A percentile compares a stretch with the other conserved stretches of the same genome.
These are phyloP conservation scores for Hydrocynus forskahlii DNA, from an alignment of 2,797 vertebrate genomes.

Conservation along the genomic window DNA sequence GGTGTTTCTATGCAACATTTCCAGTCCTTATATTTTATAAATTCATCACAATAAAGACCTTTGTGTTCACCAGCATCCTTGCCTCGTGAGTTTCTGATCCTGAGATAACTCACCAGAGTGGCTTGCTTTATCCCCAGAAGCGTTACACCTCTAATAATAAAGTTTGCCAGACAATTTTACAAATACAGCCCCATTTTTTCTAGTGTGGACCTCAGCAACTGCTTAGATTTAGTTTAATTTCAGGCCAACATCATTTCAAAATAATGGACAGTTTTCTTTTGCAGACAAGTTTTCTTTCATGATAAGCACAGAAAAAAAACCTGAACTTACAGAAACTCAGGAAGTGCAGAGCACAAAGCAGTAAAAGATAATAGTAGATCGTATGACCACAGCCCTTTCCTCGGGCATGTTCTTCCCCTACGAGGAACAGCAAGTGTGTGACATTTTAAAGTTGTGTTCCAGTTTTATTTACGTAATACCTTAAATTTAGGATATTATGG, in stretches of 20 bases:
- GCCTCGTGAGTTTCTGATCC: background rate
- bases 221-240: too few species aligned
- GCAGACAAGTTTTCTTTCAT: constrained; percentile 3
- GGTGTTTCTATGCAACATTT: background rate
- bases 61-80: background rate
- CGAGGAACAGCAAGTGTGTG: background rate
- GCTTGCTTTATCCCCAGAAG: background rate
- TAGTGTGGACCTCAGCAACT: background rate
- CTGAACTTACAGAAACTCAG: constrained; percentile 22
- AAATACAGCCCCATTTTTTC: background rate
- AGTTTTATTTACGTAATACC: too few species aligned
- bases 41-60: background rate
- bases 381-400: constrained; percentile 29
- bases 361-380: constrained; percentile 28
- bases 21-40: background rate
- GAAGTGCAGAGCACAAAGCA: constrained; percentile 30
- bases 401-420: constrained; percentile 6
- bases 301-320: background rate
- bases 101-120: background rate
- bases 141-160: background rate
- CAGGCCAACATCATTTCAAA: background rate
- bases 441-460: background rate
- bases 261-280: constrained; percentile 1
- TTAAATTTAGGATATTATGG: background rate
- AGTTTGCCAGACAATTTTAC: background rate